Percentiles rank a stretch among this genome's conserved stretches.
These are phyloP conservation scores for Rotaria macrura DNA, from an alignment of 2,888 invertebrate genomes.

Conservation along the genomic window DNA sequence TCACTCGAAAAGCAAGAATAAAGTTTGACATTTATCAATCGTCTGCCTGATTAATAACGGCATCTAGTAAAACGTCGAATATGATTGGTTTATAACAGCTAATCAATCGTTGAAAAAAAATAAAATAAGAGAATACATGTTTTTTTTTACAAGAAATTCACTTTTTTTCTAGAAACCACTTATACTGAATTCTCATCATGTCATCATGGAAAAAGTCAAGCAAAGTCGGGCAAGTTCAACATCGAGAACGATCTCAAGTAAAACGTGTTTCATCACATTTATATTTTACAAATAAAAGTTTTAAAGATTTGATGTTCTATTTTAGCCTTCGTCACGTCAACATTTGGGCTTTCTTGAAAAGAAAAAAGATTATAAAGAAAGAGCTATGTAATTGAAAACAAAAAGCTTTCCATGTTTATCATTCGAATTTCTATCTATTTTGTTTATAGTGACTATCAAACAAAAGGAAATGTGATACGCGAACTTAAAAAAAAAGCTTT, in stretches of 20 bases:
- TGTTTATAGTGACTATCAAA: conserved; percentile 59
- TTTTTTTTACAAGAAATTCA: background rate
- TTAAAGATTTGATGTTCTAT: background rate
- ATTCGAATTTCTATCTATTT: background rate
- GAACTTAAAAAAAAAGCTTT: conserved; percentile 69
- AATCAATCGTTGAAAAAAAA: too few relatives aligned
- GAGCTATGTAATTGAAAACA: conserved; percentile 44
- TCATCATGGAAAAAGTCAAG: conserved; percentile 33
- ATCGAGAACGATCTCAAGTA: conserved; percentile 32
- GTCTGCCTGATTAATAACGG: background rate
- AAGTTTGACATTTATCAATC: too few relatives aligned
- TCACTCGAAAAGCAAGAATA: too few relatives aligned
- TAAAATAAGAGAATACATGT: background rate
- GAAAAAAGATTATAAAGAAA: conserved; percentile 48
- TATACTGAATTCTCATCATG: conserved; percentile 22
- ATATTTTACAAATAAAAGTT: background rate
- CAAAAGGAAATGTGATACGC: conserved; percentile 71
- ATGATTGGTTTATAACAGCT: background rate
- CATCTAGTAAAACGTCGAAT: background rate
- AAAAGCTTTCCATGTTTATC: background rate
- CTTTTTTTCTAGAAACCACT: too few relatives aligned
- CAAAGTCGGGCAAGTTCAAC: conserved; percentile 31
- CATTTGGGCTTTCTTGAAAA: conserved; percentile 47
- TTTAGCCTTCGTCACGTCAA: conserved; percentile 40
- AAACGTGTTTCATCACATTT: background rate